Percentiles rank a stretch among this genome's conserved stretches.
Conservation (phyloP, 1,140 invertebrate species). For the Bombus breviceps region DNA sequence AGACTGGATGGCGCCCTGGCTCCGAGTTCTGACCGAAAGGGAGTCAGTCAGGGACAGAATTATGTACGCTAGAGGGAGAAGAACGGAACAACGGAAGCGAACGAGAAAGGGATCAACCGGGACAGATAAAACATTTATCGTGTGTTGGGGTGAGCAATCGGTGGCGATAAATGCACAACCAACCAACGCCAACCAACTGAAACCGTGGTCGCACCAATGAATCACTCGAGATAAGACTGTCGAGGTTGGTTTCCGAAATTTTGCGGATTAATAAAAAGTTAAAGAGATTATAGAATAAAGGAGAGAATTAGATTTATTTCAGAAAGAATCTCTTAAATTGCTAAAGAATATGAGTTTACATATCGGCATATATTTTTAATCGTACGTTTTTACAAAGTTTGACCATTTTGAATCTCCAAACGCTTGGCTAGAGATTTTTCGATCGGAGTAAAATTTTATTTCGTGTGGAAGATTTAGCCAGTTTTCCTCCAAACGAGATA, state of each 20-base stretch:
- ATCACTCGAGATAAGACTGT: background rate
- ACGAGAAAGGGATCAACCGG: slow-evolving; percentile 15
- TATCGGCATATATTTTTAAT: no score
- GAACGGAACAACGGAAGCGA: background rate
- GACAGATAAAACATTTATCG: slow-evolving; percentile 39
- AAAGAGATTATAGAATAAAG: no score
- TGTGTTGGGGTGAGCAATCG: background rate
- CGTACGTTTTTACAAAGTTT: no score
- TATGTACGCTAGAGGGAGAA: slow-evolving; percentile 4
- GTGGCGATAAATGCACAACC: background rate
- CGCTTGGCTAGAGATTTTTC: no score
- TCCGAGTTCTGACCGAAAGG: slow-evolving; percentile 57
- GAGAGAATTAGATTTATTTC: no score
- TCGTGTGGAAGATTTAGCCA: no score
- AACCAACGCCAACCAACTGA: background rate
- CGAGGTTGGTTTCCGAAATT: background rate
- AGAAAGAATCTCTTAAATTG: no score
- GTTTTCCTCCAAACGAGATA: no score
- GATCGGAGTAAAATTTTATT: no score
- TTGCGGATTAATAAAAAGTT: background rate
- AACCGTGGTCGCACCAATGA: background rate
- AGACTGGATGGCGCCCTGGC: slow-evolving; percentile 67
- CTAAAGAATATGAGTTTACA: no score
- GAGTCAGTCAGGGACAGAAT: background rate
- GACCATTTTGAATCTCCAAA: no score